phyloP scores from a whole-genome alignment of 1,140 invertebrate genomes.

The Rhopalosiphum maidis region DNA sequence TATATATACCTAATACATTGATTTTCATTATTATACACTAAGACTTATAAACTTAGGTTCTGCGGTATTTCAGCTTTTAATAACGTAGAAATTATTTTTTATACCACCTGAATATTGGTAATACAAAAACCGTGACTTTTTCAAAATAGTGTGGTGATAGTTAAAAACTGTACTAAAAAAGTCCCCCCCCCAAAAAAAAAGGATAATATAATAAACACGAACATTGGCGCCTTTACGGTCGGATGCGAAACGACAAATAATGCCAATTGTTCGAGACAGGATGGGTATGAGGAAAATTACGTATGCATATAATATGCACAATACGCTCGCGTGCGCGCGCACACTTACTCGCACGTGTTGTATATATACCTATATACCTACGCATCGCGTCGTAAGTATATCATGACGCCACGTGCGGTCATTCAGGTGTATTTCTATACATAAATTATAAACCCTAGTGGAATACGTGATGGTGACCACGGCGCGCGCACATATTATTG shows the following conservation, averaged over 20 bases:
- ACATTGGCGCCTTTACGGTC: no score
- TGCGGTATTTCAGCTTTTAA: no score
- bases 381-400: constrained; percentile 8
- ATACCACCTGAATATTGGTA: background rate
- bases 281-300: background rate
- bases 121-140: background rate
- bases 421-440: background rate
- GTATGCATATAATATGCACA: background rate
- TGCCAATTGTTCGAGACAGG: background rate
- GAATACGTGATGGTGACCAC: constrained; percentile 28
- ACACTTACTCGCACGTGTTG: background rate
- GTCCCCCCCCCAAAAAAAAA: background rate
- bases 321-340: background rate
- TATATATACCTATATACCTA: background rate
- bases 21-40: no score
- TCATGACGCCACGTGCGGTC: background rate
- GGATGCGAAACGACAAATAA: background rate
- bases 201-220: background rate
- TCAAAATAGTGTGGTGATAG: background rate
- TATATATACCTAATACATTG: no score
- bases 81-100: no score
- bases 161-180: background rate
- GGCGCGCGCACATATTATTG: background rate
- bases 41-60: no score
- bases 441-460: background rate